These are phyloP conservation scores for Phalacrocorax brasilianus DNA, from an alignment of 2,113 vertebrate species.

Conservation along the genomic window DNA sequence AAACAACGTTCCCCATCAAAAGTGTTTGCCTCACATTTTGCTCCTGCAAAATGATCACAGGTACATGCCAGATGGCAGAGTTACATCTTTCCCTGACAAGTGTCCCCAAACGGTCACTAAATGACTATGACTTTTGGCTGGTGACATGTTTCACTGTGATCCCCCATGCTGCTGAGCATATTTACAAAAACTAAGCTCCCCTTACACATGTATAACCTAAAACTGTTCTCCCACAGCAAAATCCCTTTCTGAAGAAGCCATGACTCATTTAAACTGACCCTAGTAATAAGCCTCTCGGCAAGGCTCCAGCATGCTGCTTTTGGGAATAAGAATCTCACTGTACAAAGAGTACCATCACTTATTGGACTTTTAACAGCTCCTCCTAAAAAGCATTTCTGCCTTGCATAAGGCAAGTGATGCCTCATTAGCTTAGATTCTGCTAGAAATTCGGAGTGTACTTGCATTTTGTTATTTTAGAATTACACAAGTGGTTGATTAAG, in stretches of 20 bases:
- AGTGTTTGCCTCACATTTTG: slow-evolving; percentile 95
- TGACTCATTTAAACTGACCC: neutral
- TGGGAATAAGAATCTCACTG: neutral
- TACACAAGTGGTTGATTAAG: neutral
- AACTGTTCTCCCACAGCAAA: neutral
- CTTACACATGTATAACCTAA: neutral
- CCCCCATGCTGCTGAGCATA: neutral
- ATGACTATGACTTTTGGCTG: accelerated
- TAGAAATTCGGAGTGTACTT: neutral
- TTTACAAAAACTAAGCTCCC: neutral
- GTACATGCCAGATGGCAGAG: neutral
- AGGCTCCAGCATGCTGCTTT: neutral
- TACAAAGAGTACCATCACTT: neutral
- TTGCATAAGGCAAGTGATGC: neutral
- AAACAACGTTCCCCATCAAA: slow-evolving; percentile 94
- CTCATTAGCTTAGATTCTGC: neutral
- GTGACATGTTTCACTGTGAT: neutral
- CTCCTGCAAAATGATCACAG: slow-evolving; percentile 73
- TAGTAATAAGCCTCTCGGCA: neutral
- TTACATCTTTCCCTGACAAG: neutral
- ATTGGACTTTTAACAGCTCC: neutral
- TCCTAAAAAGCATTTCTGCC: neutral
- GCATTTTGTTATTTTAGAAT: neutral
- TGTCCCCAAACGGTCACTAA: accelerated
- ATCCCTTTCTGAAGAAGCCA: neutral